A percentile compares a stretch with the other conserved stretches of the same genome.
These are phyloP conservation scores for Gymnopithys bicolor DNA, from an alignment of 2,797 vertebrate genomes.

Conservation along the genomic window DNA sequence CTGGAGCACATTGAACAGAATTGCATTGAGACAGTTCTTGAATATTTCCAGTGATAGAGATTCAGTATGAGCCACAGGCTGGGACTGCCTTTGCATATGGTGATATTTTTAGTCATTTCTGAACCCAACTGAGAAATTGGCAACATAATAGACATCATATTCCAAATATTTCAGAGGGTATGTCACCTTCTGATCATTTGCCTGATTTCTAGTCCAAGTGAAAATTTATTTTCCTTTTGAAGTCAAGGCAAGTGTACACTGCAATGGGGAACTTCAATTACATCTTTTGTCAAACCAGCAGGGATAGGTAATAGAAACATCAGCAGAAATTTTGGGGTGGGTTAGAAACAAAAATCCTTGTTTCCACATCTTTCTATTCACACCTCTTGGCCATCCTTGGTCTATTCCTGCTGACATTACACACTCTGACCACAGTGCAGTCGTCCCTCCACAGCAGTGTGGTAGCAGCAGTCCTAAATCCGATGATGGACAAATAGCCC, in stretches of 20 bases:
- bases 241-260: background rate
- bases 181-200: background rate
- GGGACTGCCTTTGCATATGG: background rate
- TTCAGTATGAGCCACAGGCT: background rate
- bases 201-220: background rate
- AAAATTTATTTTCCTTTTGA: background rate
- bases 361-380: background rate
- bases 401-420: accelerated
- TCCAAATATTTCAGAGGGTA: background rate
- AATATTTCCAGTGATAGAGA: background rate
- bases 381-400: background rate
- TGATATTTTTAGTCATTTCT: background rate
- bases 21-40: background rate
- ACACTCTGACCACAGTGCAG: accelerated
- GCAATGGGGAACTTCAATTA: background rate
- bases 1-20: background rate
- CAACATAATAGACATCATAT: background rate
- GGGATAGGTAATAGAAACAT: background rate
- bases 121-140: background rate
- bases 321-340: background rate
- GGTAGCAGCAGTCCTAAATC: background rate
- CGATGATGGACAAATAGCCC: background rate
- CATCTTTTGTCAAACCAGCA: background rate
- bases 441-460: accelerated
- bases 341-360: background rate